These are phyloP conservation scores for Mastacembelus armatus DNA, from an alignment of 2,797 vertebrate species.

Conservation along the genomic window DNA sequence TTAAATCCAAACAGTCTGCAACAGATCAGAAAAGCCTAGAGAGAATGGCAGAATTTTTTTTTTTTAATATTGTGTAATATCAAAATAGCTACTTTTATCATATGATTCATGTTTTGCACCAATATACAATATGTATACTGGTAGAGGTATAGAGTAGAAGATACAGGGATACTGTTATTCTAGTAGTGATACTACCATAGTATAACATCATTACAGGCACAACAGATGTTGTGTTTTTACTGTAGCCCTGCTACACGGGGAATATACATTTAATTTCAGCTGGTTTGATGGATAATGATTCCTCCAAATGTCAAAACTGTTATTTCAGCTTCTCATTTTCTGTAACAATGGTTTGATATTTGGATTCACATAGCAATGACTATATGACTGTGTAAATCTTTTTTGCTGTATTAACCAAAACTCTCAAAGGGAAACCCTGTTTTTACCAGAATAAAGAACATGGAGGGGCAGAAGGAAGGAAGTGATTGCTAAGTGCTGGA, in stretches of 20 bases:
- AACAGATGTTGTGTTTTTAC: background rate
- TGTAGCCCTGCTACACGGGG: background rate
- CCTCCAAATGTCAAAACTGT: constrained; percentile 20
- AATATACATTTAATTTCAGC: constrained; percentile 20
- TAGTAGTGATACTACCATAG: no score
- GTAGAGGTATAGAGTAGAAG: no score
- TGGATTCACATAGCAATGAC: constrained; percentile 34
- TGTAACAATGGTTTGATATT: constrained; percentile 50
- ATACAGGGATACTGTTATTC: no score
- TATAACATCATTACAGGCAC: no score
- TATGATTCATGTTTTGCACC: background rate
- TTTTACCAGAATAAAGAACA: constrained; percentile 42
- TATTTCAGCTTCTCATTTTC: constrained; percentile 25
- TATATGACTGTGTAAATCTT: constrained; percentile 31
- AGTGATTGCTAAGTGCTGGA: constrained; percentile 71
- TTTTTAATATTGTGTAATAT: background rate
- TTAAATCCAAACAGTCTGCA: no score
- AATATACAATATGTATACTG: background rate
- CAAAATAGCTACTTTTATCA: background rate
- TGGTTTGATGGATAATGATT: constrained; percentile 26
- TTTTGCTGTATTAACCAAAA: constrained; percentile 26
- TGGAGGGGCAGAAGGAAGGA: constrained; percentile 66
- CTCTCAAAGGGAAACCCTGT: constrained; percentile 50
- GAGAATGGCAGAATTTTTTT: no score
- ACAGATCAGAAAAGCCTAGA: no score